These are phyloP conservation scores for Cebidichthys violaceus DNA, from an alignment of 2,113 vertebrate genomes.

Conservation along the genomic window DNA sequence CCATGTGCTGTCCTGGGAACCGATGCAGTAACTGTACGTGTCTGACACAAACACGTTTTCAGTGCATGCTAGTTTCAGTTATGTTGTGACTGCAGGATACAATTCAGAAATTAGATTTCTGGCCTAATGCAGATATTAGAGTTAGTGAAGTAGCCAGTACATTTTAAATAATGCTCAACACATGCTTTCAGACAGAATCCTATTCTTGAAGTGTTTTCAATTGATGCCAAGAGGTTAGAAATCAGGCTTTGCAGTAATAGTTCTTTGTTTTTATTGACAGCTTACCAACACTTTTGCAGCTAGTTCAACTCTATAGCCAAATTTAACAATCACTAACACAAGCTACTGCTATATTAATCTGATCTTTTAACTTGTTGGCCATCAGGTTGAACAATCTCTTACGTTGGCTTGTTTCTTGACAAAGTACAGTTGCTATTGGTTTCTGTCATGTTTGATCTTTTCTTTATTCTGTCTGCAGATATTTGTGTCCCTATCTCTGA, in stretches of 20 bases:
- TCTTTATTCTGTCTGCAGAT: constrained; percentile 77
- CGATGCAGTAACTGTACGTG: constrained; percentile 93
- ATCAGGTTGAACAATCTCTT: background rate
- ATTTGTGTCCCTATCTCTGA: constrained; percentile 92
- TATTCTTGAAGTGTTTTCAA: constrained; percentile 24
- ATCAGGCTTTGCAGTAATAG: background rate
- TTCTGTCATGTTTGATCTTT: background rate
- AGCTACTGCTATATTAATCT: background rate
- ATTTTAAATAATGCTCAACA: constrained; percentile 60
- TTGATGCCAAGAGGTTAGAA: constrained; percentile 33
- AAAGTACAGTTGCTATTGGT: background rate
- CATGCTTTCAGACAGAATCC: constrained; percentile 41
- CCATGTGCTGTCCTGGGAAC: constrained; percentile 96
- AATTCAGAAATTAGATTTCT: background rate
- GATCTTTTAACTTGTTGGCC: background rate
- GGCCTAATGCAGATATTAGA: constrained; percentile 38
- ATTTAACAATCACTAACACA: background rate
- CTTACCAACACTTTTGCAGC: background rate
- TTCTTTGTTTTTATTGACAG: constrained; percentile 7
- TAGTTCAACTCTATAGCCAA: background rate
- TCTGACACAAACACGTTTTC: background rate
- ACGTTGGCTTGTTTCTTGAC: background rate
- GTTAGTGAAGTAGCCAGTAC: constrained; percentile 11
- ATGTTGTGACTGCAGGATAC: background rate
- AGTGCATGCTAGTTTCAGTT: background rate